phyloP scores from a whole-genome alignment of 2,888 invertebrate genomes.

The Erpobdella octoculata region DNA sequence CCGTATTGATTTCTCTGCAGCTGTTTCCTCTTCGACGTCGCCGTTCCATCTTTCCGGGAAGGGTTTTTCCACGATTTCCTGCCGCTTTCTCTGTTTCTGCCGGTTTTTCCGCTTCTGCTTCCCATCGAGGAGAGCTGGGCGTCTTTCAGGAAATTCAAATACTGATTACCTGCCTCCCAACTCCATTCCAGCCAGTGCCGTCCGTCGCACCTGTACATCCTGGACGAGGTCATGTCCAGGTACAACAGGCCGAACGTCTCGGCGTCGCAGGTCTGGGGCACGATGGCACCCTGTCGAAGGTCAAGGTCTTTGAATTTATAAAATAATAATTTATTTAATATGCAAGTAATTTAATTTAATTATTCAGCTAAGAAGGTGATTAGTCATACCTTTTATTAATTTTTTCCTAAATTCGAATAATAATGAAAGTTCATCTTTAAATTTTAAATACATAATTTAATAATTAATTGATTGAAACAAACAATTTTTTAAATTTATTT shows the following conservation, averaged over 20 bases:
- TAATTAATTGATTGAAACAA: too few relatives aligned
- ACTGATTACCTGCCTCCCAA: conserved; percentile 29
- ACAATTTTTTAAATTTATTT: too few relatives aligned
- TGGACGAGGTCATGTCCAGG: conserved; percentile 43
- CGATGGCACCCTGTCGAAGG: neutral
- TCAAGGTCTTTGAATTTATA: neutral
- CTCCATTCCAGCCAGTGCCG: conserved; percentile 42
- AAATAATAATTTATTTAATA: too few relatives aligned
- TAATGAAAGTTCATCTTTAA: too few relatives aligned
- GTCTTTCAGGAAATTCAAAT: conserved; percentile 33
- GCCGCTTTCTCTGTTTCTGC: neutral
- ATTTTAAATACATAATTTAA: too few relatives aligned
- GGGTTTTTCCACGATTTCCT: neutral
- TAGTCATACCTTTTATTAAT: too few relatives aligned
- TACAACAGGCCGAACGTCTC: conserved; percentile 46
- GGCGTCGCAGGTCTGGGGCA: conserved; percentile 42
- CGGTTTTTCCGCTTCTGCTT: neutral
- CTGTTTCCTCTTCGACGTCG: neutral
- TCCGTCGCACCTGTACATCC: conserved; percentile 48
- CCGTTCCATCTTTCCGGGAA: neutral
- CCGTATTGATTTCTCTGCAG: neutral
- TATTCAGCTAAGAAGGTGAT: too few relatives aligned
- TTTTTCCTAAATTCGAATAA: too few relatives aligned
- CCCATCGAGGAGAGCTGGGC: conserved; percentile 16
- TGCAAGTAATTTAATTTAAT: too few relatives aligned